Percentiles rank a stretch among this genome's conserved stretches.
Evolutionary conservation across 2,113 vertebrate species (phyloP).

Genomic region (Cynocephalus volans): DNA sequence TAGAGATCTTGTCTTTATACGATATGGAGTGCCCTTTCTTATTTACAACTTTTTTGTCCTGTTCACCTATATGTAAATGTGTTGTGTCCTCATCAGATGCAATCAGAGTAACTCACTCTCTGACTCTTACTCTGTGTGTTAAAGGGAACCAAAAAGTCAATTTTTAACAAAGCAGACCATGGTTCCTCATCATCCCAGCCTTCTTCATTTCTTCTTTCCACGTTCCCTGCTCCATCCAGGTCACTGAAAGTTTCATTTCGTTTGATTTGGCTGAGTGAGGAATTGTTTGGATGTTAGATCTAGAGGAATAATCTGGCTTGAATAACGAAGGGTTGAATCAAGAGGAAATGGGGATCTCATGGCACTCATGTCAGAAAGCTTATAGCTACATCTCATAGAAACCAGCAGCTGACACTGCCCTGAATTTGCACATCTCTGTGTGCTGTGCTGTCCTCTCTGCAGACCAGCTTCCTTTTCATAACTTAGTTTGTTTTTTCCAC

Average conservation of each 20-base stretch:
- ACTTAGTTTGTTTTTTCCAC: neutral
- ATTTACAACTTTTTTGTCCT: neutral
- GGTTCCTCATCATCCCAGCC: neutral
- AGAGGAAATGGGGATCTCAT: neutral
- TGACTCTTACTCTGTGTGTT: neutral
- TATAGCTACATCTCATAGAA: neutral
- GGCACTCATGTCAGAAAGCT: neutral
- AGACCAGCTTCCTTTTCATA: neutral
- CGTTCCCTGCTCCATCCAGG: neutral
- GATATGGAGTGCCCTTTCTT: neutral
- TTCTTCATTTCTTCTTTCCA: constrained; percentile 21
- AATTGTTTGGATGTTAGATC: neutral
- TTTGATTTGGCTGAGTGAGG: constrained; percentile 11
- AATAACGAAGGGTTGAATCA: neutral
- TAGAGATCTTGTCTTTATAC: neutral
- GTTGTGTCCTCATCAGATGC: neutral
- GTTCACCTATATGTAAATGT: neutral
- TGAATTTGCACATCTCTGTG: neutral
- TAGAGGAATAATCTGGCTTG: neutral
- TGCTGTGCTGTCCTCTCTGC: neutral
- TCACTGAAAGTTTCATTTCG: constrained; percentile 37
- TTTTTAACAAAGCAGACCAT: neutral
- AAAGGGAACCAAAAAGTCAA: neutral
- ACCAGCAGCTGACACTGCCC: neutral
- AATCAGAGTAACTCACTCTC: neutral